Base-by-base conservation (phyloP, 2,113 vertebrate genomes). In the Pseudorasbora parva region DNA sequence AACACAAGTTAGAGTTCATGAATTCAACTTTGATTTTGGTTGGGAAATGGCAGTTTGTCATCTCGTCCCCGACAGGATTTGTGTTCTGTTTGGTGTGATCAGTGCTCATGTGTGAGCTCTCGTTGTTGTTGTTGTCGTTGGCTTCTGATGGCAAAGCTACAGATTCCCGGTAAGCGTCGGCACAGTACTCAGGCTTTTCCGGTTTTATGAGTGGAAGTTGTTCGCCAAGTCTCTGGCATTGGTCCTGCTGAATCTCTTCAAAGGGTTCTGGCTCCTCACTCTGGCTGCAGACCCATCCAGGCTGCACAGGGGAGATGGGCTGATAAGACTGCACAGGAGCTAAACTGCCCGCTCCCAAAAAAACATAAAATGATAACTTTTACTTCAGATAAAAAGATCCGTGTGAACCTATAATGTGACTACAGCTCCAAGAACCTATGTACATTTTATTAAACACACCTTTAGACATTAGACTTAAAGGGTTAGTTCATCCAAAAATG, bases 1-100 rank as follows among this genome's bases (percentile, higher is more conserved):
- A 82, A 66, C 30, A 49, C 17, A 62, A 27, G 41, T 75, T 57
- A 17, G 41, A 73, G 30, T 78, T 85, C 27, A 57, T 68, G 23
- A 56, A 51, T 49, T 87, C 86, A 12, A 71, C 49, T 87, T 87
- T 87, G 27, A 87, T 78, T 66, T 87, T 85, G 14, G 77, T 4
- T 12, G 83, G 68, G 5, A 85, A 78, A 9, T 87, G 62, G 8
- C 60, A 87, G 76, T 85, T 68, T 68, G 69, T 69, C 17, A 80
- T n/a, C 4, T 87, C 83, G 17, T 82, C 59, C 33, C 76, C 83
- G 0, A 2, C 75, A 33, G 83, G n/a, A 57, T 82, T 27, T 9
- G 66, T 59, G 37, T 85, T 54, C 7, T 54, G 51, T 21, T 54
- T 64, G 23, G 59, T 51, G 14, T 71, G 41, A 19, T 78, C 37